These are phyloP conservation scores for Cuculus canorus DNA, from an alignment of 2,797 vertebrate genomes.

Conservation along the genomic window DNA sequence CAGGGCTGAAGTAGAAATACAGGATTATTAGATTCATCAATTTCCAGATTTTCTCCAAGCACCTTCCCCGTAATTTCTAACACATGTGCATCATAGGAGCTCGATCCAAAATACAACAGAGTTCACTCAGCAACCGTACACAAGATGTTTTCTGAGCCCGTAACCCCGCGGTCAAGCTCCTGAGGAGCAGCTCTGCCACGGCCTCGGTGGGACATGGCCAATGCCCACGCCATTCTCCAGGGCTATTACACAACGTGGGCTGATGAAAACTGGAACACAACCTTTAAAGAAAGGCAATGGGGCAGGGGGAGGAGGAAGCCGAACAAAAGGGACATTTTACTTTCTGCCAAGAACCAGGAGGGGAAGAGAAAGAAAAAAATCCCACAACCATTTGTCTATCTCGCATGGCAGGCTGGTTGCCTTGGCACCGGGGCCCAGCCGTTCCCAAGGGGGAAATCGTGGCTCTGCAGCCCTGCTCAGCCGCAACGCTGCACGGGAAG, in stretches of 20 bases:
- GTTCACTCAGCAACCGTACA: not conserved
- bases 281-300: constrained; percentile 51
- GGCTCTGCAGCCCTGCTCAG: not conserved
- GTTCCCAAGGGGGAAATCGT: not conserved
- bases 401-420: constrained; percentile 15
- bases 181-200: rapidly evolving
- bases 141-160: not conserved
- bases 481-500: not conserved
- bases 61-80: not conserved
- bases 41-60: not conserved
- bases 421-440: not conserved
- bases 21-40: not conserved
- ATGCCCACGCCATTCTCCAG: not conserved
- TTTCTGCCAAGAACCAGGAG: constrained; percentile 65
- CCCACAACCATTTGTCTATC: constrained; percentile 54
- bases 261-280: constrained; percentile 62
- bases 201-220: not conserved
- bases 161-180: not conserved
- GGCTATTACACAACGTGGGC: constrained; percentile 52
- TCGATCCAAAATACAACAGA: not conserved
- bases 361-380: not conserved
- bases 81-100: rapidly evolving
- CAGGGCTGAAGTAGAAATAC: not conserved
- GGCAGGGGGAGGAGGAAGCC: constrained; percentile 50
- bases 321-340: constrained; percentile 69